Evolutionary conservation across 30 jellyfish, hydroid and myxozoan genomes (phyloP).

Genomic region (Rhopilema esculentum): DNA sequence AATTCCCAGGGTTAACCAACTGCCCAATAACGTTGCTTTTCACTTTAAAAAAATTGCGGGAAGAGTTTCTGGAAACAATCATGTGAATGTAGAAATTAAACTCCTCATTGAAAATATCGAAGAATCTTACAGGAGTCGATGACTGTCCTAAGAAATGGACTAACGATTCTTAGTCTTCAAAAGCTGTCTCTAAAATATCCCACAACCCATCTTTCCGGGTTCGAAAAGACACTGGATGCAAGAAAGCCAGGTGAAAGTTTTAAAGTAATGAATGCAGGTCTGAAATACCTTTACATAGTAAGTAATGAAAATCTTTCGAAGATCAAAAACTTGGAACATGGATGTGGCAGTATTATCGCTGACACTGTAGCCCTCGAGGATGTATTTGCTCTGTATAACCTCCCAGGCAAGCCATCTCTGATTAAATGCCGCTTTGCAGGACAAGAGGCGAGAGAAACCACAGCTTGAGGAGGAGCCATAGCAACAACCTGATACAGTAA

Average conservation of each 20-base stretch:
- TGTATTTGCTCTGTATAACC: slow-evolving; percentile 88
- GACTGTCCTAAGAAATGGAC: no score
- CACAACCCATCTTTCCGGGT: background rate
- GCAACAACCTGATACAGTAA: slow-evolving; percentile 26
- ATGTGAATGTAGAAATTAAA: no score
- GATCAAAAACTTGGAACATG: slow-evolving; percentile 94
- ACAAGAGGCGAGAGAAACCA: slow-evolving; percentile 54
- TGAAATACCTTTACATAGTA: slow-evolving; percentile 84
- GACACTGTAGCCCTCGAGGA: slow-evolving; percentile 93
- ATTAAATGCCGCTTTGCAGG: slow-evolving; percentile 88
- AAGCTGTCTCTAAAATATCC: no score
- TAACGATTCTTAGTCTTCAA: no score
- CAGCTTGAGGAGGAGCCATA: slow-evolving; percentile 81
- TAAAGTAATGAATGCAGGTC: background rate
- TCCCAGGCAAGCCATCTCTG: slow-evolving; percentile 99
- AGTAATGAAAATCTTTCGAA: slow-evolving; percentile 89
- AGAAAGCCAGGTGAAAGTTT: background rate
- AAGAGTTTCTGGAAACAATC: no score
- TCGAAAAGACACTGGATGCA: background rate
- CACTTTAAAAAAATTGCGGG: no score
- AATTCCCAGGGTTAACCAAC: no score
- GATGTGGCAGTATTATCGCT: slow-evolving; percentile 95
- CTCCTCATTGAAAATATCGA: no score
- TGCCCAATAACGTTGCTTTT: no score
- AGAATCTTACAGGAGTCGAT: no score